phyloP scores from a whole-genome alignment of 2,113 vertebrate species.

The Procapra przewalskii region DNA sequence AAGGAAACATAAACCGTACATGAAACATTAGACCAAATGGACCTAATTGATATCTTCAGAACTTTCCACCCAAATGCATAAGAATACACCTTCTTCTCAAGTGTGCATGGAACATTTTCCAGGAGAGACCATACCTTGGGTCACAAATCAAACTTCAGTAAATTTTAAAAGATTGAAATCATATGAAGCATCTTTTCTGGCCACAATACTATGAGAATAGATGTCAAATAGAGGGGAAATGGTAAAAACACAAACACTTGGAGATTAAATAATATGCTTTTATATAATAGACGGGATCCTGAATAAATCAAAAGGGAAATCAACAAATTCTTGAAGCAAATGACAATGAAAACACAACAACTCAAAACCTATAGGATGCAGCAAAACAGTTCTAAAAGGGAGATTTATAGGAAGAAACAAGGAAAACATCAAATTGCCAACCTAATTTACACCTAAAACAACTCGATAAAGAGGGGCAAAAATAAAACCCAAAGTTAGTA shows the following conservation, averaged over 20 bases:
- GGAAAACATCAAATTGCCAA: background rate
- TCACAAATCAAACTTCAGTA: background rate
- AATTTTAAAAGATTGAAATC: background rate
- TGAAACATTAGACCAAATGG: background rate
- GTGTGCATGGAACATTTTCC: background rate
- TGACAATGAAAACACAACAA: background rate
- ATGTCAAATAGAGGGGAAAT: background rate
- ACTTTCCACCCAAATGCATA: background rate
- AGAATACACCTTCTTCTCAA: background rate
- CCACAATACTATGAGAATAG: background rate
- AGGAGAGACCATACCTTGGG: background rate
- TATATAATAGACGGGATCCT: background rate
- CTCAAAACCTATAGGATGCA: background rate
- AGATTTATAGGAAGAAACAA: background rate
- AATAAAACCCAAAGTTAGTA: background rate
- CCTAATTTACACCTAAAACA: background rate
- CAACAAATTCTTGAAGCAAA: background rate
- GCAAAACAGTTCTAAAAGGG: background rate
- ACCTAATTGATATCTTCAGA: background rate
- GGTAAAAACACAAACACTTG: background rate
- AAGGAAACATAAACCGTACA: background rate
- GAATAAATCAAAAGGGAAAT: background rate
- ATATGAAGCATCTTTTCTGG: background rate
- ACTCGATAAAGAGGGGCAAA: background rate
- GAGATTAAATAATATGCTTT: background rate